Base-by-base conservation (phyloP, 2,113 vertebrate species). In the Copsychus sechellarum region DNA sequence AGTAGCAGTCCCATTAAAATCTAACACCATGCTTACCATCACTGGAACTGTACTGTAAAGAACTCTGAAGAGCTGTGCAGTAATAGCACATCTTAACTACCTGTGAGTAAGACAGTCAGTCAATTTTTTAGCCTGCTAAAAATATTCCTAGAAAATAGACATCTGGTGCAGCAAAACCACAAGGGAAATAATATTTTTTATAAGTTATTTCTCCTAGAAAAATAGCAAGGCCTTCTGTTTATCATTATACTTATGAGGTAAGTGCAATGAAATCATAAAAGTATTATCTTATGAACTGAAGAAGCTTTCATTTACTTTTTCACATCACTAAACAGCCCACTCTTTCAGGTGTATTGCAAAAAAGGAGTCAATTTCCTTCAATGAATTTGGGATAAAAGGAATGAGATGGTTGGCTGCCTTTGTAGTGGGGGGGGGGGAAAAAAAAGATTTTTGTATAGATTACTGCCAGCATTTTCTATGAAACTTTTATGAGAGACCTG, bases 171-270 rank as follows among this genome's bases (percentile, higher is more conserved):
- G 56, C 7, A 87, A 97, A 96, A 93, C 81, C 94, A 95, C 93
- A 97, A 56, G 95, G 94, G 97, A 97, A 98, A 97, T 97, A 91
- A 92, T 71, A 64, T 9, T 79, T 94, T 95, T 61, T 25, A 18
- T 13, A 92, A 76, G 36, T 66, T 92, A 87, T 95, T 97, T 83
- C 58, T 8, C 10, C 47, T 91, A 92, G 91, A 95, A 96, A 96
- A 96, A 95, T 82, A 93, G 5, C 22, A 93, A 91, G 20, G 14
- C 79, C 82, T 97, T 95, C 96, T 98, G 96, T 97, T 98, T 97
- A 94, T 96, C 90, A 97, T 98, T 97, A 96, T 93, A 80, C 92
- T 97, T 97, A 97, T 93, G 94, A 96, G 82, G 87, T 92, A 96
- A 96, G 87, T 91, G 97, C 85, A 95, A 90, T 96, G 95, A 97